A percentile compares a stretch with the other conserved stretches of the same genome.
Evolutionary conservation across 2,888 invertebrate genomes (phyloP).

Genomic region (Aleiodes testaceus): DNA sequence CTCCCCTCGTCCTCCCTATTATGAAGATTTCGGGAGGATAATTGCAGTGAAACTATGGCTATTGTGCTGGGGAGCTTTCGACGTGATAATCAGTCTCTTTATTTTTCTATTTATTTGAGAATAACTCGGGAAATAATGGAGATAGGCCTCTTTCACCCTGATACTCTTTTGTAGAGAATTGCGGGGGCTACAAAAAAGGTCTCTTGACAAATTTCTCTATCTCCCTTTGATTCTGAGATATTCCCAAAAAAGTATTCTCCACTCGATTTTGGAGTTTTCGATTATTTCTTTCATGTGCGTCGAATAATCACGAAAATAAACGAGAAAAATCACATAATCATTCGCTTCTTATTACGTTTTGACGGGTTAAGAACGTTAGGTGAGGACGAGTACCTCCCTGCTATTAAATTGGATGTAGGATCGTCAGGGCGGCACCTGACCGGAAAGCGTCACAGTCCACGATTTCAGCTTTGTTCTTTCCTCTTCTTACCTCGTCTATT

Average conservation of each 20-base stretch:
- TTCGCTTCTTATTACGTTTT: constrained; percentile 30
- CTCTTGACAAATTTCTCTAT: neutral
- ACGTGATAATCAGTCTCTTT: constrained; percentile 55
- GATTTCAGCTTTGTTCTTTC: constrained; percentile 67
- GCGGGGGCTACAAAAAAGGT: neutral
- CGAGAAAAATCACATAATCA: neutral
- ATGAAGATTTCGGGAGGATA: constrained; percentile 66
- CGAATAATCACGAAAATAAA: constrained; percentile 5
- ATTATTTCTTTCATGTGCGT: constrained; percentile 26
- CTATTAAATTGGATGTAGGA: constrained; percentile 59
- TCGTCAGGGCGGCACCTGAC: constrained; percentile 70
- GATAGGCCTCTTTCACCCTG: neutral
- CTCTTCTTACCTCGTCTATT: constrained; percentile 42
- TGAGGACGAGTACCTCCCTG: constrained; percentile 38
- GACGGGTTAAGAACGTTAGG: constrained; percentile 47
- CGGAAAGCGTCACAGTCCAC: constrained; percentile 71
- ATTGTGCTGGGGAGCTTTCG: constrained; percentile 62
- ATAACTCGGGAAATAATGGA: neutral
- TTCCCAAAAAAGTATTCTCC: neutral
- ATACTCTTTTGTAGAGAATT: too few relatives aligned
- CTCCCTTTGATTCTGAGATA: neutral
- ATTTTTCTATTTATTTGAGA: too few relatives aligned
- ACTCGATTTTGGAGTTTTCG: too few relatives aligned
- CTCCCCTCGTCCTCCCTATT: constrained; percentile 42
- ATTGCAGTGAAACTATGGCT: constrained; percentile 60